Evolutionary conservation across 2,113 vertebrate genomes (phyloP), one percentile per base, ranked within the genome.

Genomic region (Nerophis ophidion): DNA sequence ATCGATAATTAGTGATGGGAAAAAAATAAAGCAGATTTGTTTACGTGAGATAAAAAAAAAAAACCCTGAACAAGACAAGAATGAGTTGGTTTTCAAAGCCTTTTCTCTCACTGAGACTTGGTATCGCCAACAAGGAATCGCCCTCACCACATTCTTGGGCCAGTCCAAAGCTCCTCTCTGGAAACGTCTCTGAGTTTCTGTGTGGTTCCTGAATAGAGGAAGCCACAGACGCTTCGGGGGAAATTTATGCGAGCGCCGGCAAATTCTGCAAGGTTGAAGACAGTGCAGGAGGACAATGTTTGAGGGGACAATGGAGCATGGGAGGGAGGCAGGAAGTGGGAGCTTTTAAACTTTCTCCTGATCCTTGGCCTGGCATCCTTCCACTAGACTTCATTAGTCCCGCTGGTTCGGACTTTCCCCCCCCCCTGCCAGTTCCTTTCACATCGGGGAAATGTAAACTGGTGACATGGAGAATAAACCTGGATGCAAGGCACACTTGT

Each of bases 121-220:
- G 53, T 63, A 26, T 70, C 64, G 61, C 49, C 65, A 69, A 19
- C 44, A 19, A 70, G 68, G 68, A 82, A 83, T 77, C 65, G 55
- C 38, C n/a, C 15, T n/a, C 11, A 8, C 54, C 46, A 74, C 74
- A 84, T 83, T 87, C 79, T 74, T 76, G 44, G 67, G 63, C 54
- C 55, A 35, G 60, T 44, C 17, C 60, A 61, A 60, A 48, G 48
- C 57, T 46, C 73, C 62, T 70, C 72, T 78, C 60, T 59, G 79
- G 76, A 81, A 80, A 82, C 70, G 66, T 61, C 59, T 54, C 65
- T 75, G 63, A 64, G 16, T 59, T 44, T n/a, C 58, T 15, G 54
- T 71, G 68, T 64, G 47, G 10, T 34, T 60, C 17, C n/a, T 59
- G 47, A 78, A 69, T 42, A 53, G 55, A 52, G 57, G 55, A 36